Conservation (phyloP, 2,888 invertebrate genomes). For the Oxyscelio sp. region DNA sequence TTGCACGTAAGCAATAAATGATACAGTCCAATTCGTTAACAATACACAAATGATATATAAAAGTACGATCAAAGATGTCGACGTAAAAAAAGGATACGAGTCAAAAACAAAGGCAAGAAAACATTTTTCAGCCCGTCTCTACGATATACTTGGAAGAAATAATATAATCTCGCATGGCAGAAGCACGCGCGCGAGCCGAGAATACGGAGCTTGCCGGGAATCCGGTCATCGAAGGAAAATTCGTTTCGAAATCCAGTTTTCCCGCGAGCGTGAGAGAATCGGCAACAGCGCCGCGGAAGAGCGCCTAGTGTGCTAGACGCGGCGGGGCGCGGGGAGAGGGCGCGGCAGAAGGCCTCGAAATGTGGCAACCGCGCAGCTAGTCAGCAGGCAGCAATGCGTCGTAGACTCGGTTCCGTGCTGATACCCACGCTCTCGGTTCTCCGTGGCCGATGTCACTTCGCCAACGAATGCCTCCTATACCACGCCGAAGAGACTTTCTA, state of each 20-base stretch:
- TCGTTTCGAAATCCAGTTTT: slow-evolving; percentile 87
- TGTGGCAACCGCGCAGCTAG: slow-evolving; percentile 87
- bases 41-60: no score
- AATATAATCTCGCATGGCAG: slow-evolving; percentile 65
- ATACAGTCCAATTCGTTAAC: no score
- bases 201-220: slow-evolving; percentile 72
- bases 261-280: slow-evolving; percentile 82
- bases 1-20: no score
- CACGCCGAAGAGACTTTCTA: no score
- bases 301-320: slow-evolving; percentile 47
- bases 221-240: slow-evolving; percentile 81
- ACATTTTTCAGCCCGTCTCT: neutral
- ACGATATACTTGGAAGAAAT: slow-evolving; percentile 51
- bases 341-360: slow-evolving; percentile 85
- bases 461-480: no score
- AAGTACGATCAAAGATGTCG: no score
- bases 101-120: neutral
- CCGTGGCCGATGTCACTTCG: no score
- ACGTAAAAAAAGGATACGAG: no score
- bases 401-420: no score
- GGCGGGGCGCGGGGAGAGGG: slow-evolving; percentile 49
- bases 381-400: no score
- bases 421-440: no score
- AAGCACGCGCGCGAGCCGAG: slow-evolving; percentile 65
- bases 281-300: slow-evolving; percentile 79